Conservation (phyloP, 1,140 invertebrate species). For the Calliopsis andreniformis region DNA sequence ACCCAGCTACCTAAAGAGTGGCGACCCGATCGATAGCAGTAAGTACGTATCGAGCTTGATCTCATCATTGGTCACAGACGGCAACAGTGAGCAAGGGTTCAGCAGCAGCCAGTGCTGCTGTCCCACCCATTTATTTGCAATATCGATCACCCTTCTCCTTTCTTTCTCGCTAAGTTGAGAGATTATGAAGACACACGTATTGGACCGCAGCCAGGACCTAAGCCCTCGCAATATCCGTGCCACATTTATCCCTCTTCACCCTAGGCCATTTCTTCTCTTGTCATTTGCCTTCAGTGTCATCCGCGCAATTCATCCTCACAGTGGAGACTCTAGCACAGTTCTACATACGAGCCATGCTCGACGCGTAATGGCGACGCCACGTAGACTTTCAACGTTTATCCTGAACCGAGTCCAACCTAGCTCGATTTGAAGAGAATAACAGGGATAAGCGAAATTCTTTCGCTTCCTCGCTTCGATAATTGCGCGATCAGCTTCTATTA, state of each 20-base stretch:
- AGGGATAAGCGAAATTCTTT: no score
- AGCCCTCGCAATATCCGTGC: constrained; percentile 49
- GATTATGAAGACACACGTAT: constrained; percentile 66
- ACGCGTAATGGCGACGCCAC: no score
- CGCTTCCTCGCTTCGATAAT: background rate
- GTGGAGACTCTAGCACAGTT: background rate
- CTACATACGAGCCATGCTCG: background rate
- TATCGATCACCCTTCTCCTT: constrained; percentile 14
- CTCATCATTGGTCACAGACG: constrained; percentile 9
- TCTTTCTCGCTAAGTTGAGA: constrained; percentile 43
- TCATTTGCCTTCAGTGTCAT: background rate
- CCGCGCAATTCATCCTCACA: constrained; percentile 34
- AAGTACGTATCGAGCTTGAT: background rate
- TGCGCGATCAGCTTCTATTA: background rate
- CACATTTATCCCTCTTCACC: constrained; percentile 9
- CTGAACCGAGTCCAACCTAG: no score
- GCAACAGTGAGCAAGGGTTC: constrained; percentile 19
- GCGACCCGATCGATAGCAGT: no score
- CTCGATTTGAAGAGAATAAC: no score
- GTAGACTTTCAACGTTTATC: no score
- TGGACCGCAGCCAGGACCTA: constrained; percentile 55
- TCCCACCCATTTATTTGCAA: background rate
- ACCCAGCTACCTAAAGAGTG: no score
- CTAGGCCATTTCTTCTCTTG: constrained; percentile 11
- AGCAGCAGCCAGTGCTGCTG: background rate